A percentile compares a stretch with the other conserved stretches of the same genome.
phyloP scores from a whole-genome alignment of 2,797 vertebrate species.

The Siniperca undulata region DNA sequence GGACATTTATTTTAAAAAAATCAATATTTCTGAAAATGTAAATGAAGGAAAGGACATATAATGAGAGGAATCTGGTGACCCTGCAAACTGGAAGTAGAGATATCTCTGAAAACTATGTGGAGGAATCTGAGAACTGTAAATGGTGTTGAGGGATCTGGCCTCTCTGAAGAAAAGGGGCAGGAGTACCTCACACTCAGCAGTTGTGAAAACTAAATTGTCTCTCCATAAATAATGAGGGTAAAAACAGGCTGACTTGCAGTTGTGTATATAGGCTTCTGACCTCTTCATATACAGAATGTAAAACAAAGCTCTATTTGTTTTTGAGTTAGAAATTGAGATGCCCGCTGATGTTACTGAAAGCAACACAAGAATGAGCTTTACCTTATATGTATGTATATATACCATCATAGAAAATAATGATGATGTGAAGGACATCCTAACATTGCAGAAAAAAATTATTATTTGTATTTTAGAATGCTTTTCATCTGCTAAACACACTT shows the following conservation, averaged over 20 bases:
- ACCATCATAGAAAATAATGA: neutral
- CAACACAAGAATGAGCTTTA: neutral
- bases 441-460: neutral
- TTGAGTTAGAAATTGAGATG: neutral
- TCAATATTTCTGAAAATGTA: conserved; percentile 19
- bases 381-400: no score
- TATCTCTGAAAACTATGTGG: neutral
- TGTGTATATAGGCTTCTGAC: neutral
- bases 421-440: neutral
- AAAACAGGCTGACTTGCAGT: neutral
- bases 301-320: conserved; percentile 1
- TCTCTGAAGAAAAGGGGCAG: neutral
- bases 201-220: conserved; percentile 8
- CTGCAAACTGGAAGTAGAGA: neutral
- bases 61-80: conserved; percentile 1
- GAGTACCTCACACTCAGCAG: no score
- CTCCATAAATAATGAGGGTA: neutral
- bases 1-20: neutral
- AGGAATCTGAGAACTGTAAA: conserved; percentile 5
- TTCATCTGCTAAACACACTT: neutral
- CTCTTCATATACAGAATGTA: neutral
- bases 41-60: neutral
- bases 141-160: neutral
- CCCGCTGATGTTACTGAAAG: neutral
- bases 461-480: conserved; percentile 10